Evolutionary conservation across 1,140 invertebrate genomes (phyloP).

Genomic region (Anoplophora glabripennis): DNA sequence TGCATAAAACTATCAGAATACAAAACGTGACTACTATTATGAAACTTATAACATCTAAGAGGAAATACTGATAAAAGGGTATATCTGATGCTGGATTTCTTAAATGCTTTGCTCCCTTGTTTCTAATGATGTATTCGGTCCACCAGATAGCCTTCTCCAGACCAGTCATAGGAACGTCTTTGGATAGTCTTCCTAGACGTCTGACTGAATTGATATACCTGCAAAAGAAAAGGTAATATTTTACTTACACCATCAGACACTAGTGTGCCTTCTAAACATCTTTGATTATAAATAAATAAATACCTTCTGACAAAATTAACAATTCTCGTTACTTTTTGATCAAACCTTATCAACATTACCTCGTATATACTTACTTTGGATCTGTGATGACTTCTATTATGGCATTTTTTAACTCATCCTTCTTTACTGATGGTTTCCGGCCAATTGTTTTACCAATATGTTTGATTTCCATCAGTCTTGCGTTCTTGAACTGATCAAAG

Average conservation of each 20-base stretch:
- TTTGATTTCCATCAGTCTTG: constrained; percentile 11
- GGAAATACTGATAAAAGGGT: constrained; percentile 23
- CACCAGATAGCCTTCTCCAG: constrained; percentile 50
- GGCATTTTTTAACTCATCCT: constrained; percentile 29
- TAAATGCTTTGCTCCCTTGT: constrained; percentile 51
- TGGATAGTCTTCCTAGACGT: neutral
- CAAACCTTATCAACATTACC: too few relatives aligned
- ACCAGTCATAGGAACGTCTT: constrained; percentile 31
- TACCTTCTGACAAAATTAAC: too few relatives aligned
- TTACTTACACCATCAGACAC: too few relatives aligned
- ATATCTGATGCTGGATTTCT: constrained; percentile 43
- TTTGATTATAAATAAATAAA: too few relatives aligned
- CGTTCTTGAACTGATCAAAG: constrained; percentile 58
- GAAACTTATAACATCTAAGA: constrained; percentile 18
- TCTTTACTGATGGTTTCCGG: constrained; percentile 19
- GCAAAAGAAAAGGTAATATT: neutral
- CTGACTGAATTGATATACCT: constrained; percentile 3
- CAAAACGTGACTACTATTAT: too few relatives aligned
- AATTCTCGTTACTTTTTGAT: too few relatives aligned
- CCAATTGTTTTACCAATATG: constrained; percentile 24
- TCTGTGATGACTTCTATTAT: constrained; percentile 32
- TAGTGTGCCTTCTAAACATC: too few relatives aligned
- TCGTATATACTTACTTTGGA: constrained; percentile 20
- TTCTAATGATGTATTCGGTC: constrained; percentile 50
- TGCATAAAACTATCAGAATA: too few relatives aligned